phyloP scores from a whole-genome alignment of 1,140 invertebrate species.

The Atta texana region DNA sequence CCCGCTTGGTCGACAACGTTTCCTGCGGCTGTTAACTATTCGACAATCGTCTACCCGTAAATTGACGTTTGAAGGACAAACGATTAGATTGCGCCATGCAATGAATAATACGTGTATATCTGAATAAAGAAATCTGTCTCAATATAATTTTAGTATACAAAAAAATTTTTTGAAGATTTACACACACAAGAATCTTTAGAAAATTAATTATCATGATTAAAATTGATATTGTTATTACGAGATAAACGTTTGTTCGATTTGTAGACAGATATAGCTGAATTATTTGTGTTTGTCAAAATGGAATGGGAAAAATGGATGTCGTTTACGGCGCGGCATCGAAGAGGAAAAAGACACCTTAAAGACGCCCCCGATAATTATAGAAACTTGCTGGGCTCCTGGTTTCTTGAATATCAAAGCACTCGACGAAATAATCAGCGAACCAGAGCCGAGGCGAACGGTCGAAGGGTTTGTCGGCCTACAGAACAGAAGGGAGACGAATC shows the following conservation, averaged over 20 bases:
- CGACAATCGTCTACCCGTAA: background rate
- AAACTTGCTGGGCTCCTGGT: constrained; percentile 70
- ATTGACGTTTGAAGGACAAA: background rate
- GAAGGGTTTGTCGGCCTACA: constrained; percentile 66
- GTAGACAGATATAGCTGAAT: background rate
- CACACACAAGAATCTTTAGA: background rate
- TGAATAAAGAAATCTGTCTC: background rate
- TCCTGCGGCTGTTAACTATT: background rate
- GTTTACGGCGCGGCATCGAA: constrained; percentile 13
- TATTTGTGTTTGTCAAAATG: background rate
- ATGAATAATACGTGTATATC: background rate
- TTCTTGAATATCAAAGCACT: constrained; percentile 78
- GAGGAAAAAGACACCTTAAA: constrained; percentile 68
- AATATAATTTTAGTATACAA: background rate
- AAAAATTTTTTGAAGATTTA: background rate
- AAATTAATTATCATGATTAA: constrained; percentile 10
- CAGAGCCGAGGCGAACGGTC: constrained; percentile 63
- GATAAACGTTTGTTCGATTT: background rate
- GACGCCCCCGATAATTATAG: constrained; percentile 73
- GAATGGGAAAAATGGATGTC: constrained; percentile 28
- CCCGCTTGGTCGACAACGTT: constrained; percentile 52
- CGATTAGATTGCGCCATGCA: background rate
- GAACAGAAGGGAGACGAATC: constrained; percentile 38
- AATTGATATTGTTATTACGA: background rate
- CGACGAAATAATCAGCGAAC: constrained; percentile 76